Percentiles rank a stretch among this genome's conserved stretches.
These are phyloP conservation scores for Sebastiscus tertius DNA, from an alignment of 2,797 vertebrate species.

Conservation along the genomic window DNA sequence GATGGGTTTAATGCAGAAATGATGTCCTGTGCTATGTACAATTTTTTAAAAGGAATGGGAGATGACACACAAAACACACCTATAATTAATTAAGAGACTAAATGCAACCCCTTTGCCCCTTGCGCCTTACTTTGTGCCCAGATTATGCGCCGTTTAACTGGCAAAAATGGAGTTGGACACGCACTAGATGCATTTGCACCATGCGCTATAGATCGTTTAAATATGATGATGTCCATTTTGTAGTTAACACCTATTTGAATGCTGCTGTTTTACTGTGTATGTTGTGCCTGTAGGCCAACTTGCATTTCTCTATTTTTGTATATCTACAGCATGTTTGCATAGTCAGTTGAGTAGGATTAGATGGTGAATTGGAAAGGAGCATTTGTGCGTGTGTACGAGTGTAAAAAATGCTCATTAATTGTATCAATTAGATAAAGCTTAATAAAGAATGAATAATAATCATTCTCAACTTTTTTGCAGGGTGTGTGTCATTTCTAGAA, in stretches of 20 bases:
- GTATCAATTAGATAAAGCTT: background rate
- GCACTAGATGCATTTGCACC: too few relatives aligned
- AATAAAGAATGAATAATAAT: background rate
- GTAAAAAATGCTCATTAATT: background rate
- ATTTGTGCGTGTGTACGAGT: background rate
- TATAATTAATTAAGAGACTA: too few relatives aligned
- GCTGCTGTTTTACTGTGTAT: background rate
- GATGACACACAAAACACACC: too few relatives aligned
- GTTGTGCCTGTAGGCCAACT: fast-evolving
- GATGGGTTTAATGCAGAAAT: fast-evolving
- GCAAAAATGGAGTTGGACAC: too few relatives aligned
- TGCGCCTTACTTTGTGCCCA: too few relatives aligned
- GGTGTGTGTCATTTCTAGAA: constrained; percentile 60
- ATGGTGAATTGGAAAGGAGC: background rate
- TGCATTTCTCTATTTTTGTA: background rate
- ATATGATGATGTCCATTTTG: too few relatives aligned
- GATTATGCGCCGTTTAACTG: too few relatives aligned
- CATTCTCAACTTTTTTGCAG: constrained; percentile 27
- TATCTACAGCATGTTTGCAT: background rate
- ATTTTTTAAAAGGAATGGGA: too few relatives aligned
- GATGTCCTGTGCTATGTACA: too few relatives aligned
- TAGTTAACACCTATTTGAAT: background rate
- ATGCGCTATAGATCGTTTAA: too few relatives aligned
- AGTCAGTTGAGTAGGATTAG: background rate
- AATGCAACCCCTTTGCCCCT: too few relatives aligned